phyloP scores from a whole-genome alignment of 1,140 invertebrate genomes.

The Doryteuthis pealeii region DNA sequence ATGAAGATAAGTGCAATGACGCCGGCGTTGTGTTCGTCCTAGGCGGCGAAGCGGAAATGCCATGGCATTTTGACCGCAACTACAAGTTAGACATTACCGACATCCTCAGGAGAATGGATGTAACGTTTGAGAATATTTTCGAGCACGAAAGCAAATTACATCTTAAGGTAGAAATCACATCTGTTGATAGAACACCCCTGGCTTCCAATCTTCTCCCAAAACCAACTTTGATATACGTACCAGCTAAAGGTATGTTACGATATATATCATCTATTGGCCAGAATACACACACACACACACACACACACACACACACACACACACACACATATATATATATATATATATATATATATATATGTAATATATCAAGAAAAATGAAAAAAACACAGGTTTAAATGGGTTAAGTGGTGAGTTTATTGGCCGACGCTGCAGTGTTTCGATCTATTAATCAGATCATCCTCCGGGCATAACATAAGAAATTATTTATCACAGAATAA shows the following conservation, averaged over 20 bases:
- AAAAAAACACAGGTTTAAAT: too few species aligned
- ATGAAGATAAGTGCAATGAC: neutral
- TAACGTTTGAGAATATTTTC: neutral
- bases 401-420: too few species aligned
- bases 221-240: slow-evolving; percentile 29
- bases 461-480: too few species aligned
- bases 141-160: slow-evolving; percentile 17
- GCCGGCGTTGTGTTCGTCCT: slow-evolving; percentile 20
- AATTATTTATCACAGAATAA: too few species aligned
- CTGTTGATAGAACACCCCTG: slow-evolving; percentile 26
- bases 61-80: slow-evolving; percentile 28
- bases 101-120: slow-evolving; percentile 13
- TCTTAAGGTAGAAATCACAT: slow-evolving; percentile 22
- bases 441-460: too few species aligned
- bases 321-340: too few species aligned
- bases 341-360: too few species aligned
- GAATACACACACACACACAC: too few species aligned
- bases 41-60: slow-evolving; percentile 18
- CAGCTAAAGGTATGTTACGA: slow-evolving; percentile 24
- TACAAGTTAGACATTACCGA: slow-evolving; percentile 34
- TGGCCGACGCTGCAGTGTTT: too few species aligned
- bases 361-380: too few species aligned
- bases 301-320: too few species aligned
- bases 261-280: too few species aligned
- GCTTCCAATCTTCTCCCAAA: slow-evolving; percentile 1